Conservation (phyloP, 2,888 invertebrate species). For the Temnothorax ravouxi region DNA sequence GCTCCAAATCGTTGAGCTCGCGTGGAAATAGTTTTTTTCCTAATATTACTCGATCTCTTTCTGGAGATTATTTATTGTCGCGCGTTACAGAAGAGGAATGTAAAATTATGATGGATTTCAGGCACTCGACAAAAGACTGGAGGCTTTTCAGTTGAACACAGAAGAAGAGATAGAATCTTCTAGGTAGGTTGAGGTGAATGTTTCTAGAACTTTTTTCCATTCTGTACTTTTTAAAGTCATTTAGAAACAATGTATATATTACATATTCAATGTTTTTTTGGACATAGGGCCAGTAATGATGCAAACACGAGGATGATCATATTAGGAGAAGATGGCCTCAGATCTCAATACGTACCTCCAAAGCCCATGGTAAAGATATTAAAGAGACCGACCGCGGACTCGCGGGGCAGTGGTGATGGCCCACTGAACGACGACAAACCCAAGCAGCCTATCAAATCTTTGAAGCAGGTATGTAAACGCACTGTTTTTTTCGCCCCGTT, state of each 20-base stretch:
- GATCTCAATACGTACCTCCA: constrained; percentile 93
- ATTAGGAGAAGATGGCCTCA: constrained; percentile 92
- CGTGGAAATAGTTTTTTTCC: not conserved
- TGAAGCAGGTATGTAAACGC: constrained; percentile 88
- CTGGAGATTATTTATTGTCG: not conserved
- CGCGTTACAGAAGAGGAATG: constrained; percentile 26
- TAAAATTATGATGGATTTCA: constrained; percentile 74
- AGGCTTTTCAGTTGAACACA: constrained; percentile 82
- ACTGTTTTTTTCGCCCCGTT: not conserved
- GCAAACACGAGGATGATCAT: constrained; percentile 89
- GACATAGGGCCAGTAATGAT: constrained; percentile 75
- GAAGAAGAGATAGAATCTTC: constrained; percentile 82
- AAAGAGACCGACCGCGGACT: constrained; percentile 89
- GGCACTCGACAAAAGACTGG: constrained; percentile 85
- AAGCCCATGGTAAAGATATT: constrained; percentile 95
- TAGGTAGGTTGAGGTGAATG: constrained; percentile 75
- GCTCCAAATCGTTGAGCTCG: constrained; percentile 7
- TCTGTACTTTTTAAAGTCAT: not conserved
- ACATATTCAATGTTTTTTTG: constrained; percentile 59
- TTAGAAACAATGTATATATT: not conserved
- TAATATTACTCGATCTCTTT: not conserved
- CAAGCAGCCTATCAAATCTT: constrained; percentile 92
- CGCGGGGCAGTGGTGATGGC: constrained; percentile 87
- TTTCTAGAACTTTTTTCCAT: not conserved
- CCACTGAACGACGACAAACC: constrained; percentile 90